Conservation (phyloP, 2,113 vertebrate species). For the Paraplagusia blochii region DNA sequence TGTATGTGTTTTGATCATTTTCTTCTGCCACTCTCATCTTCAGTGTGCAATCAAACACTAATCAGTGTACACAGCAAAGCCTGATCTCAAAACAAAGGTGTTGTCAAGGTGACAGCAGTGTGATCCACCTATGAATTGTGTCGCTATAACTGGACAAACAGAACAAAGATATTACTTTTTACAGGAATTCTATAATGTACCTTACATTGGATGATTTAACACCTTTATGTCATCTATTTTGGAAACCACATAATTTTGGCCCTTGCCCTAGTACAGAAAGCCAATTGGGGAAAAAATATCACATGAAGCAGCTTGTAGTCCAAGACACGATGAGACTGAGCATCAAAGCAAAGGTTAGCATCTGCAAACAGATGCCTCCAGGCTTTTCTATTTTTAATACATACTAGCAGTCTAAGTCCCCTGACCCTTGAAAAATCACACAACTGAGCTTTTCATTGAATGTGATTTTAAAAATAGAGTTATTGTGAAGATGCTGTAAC, state of each 20-base stretch:
- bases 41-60: too few species aligned
- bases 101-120: too few species aligned
- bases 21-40: too few species aligned
- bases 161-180: too few species aligned
- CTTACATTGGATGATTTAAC: neutral
- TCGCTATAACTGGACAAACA: too few species aligned
- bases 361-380: conserved; percentile 54
- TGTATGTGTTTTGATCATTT: too few species aligned
- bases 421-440: conserved; percentile 58
- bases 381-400: conserved; percentile 61
- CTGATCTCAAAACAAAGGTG: too few species aligned
- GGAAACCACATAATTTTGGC: conserved; percentile 15
- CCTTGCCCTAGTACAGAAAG: conserved; percentile 32
- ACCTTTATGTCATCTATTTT: neutral
- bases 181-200: too few species aligned
- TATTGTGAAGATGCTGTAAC: conserved; percentile 44
- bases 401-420: conserved; percentile 51
- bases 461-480: conserved; percentile 41
- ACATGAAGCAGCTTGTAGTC: conserved; percentile 42
- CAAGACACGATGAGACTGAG: conserved; percentile 10
- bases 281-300: conserved; percentile 28
- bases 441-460: conserved; percentile 60
- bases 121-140: too few species aligned
- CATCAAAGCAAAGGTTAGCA: conserved; percentile 28
- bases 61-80: too few species aligned